Evolutionary conservation across 2,113 vertebrate species (phyloP).

Genomic region (Paramormyrops kingsleyae): DNA sequence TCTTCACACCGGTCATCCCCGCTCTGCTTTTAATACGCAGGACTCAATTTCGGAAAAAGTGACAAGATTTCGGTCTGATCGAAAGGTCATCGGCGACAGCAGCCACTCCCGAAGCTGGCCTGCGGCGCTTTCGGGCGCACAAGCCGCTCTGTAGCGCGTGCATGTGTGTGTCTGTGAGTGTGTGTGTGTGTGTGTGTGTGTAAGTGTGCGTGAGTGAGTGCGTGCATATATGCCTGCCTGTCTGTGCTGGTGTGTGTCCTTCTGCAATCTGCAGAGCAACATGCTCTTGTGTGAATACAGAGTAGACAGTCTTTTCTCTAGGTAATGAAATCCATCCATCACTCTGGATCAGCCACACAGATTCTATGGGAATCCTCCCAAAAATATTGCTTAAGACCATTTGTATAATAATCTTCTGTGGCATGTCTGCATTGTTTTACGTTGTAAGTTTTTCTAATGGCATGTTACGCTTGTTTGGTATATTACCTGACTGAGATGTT

Average conservation of each 20-base stretch:
- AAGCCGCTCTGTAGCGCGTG: not conserved
- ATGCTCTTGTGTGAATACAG: not conserved
- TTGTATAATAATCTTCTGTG: not conserved
- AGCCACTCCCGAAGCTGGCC: not conserved
- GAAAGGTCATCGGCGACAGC: not conserved
- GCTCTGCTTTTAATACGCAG: not conserved
- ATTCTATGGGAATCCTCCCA: not conserved
- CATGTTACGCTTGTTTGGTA: not conserved
- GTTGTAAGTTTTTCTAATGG: not conserved
- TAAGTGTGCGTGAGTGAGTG: not conserved
- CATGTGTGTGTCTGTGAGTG: too few species aligned
- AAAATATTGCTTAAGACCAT: conserved; percentile 8
- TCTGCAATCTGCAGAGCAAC: not conserved
- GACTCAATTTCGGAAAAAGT: not conserved
- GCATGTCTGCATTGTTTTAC: not conserved
- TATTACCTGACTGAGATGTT: not conserved
- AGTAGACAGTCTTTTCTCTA: not conserved
- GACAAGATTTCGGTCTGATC: not conserved
- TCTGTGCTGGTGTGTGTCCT: not conserved
- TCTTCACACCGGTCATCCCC: not conserved
- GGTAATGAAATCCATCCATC: conserved; percentile 10
- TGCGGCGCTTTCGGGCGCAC: not conserved
- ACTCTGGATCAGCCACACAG: not conserved
- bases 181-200: not conserved
- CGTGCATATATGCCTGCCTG: not conserved